Evolutionary conservation across 2,888 invertebrate species (phyloP), one percentile per base, ranked within the genome.

Genomic region (Eudasyphora cyanicolor): DNA sequence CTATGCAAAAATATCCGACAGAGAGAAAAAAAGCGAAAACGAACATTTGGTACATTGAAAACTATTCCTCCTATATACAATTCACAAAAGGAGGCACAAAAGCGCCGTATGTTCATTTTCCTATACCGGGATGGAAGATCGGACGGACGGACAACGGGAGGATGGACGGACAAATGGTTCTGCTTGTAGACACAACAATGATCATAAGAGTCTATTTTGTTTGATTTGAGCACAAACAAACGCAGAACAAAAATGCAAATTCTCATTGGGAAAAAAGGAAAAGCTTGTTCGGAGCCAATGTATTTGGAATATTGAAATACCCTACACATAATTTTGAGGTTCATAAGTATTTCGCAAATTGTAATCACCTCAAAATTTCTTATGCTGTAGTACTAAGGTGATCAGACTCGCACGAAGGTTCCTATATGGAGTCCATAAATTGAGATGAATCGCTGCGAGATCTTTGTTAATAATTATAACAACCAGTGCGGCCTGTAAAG

Each of bases 31-130:
- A 62, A 69, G 29, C 71, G 60, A 38, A 67, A 69, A 69, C 38
- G 42, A 42, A 76, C 62, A 81, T 81, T 84, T 84, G 81, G 84
- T 81, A 76, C 71, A 77, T 71, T 49, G 80, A 74, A 84, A 84
- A 80, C 71, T 45, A 73, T 81, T 83, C 42, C 62, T 17, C 49
- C 6, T 17, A n/a, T 1, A 35, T 24, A 67, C 17, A 32, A 62
- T 14, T 3, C 17, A 64, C 67, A 60, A 14, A 14, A 67, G 67
- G 67, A 67, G 27, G 27, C 27, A 42, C n/a, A 27, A 62, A 24
- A 73, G 35, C 38, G 73, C 73, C 57, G 57, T 73, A 57, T 64
- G 38, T 67, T 67, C 67, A 24, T 24, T 57, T 57, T 57, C 27
- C 8, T 12, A 74, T 38, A 49, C 49, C 14, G 54, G 75, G 45